Base-by-base conservation (phyloP, 2,888 invertebrate genomes). In the Hyposoter dolosus region DNA sequence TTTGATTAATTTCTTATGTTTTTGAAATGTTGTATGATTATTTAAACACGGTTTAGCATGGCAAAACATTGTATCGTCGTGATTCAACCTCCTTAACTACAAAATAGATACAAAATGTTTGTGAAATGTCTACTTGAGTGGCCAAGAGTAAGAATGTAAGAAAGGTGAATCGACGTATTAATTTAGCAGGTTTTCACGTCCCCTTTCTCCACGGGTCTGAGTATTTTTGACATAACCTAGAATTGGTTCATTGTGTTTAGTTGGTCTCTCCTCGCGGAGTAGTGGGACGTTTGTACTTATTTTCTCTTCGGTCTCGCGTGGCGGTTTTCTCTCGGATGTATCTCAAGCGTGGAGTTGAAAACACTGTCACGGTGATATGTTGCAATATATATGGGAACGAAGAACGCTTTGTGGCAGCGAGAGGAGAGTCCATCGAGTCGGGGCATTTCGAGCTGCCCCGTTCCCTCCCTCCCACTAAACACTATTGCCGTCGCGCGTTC, bases 281-380 rank as follows among this genome's bases (percentile, higher is more conserved):
- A 63, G 53, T 74, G 40, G 63, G 12, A 40, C 60, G 80, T 81
- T 81, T 47, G 53, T 43, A 81, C 74, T 53, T 47, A 80, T 80
- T 72, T 45, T 71, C 72, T 65, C 71, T 35, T 74, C n/a, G 65
- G 40, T 78, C 56, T 68, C n/a, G n/a, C 56, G 56, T 50, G 69
- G 69, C 69, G 32, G 69, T 69, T 56, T 72, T 63, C 47, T 80
- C 80, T 80, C 50, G 71, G 71, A 80, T 72, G 35, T 72, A 75
- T 82, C 75, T 56, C 45, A 75, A 82, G 56, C 82, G 68, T 82
- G 47, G 68, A 68, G 75, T 75, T 82, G 56, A 82, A 74, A 82
- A 81, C 82, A 82, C 68, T 82, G 74, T 81, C 82, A 82, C 82
- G 82, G 75, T 50, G 68, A 82, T 74, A 72, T 75, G 71, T 79